Evolutionary conservation across 2,113 vertebrate genomes (phyloP), one percentile per base, ranked within the genome.

Genomic region (Girardinichthys multiradiatus): DNA sequence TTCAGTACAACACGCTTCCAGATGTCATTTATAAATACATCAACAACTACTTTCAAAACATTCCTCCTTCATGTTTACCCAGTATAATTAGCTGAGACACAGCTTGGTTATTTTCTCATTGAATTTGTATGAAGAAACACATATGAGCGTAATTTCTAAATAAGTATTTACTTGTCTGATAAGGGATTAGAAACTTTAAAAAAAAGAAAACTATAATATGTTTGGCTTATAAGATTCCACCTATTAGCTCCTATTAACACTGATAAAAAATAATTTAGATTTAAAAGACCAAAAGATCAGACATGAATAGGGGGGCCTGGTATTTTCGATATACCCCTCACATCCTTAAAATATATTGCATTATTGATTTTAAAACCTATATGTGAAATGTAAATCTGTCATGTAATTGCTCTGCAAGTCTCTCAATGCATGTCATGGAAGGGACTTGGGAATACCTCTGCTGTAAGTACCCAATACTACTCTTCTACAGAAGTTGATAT

Each of bases 381-480:
- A 29, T 64, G 35, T 51, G 24, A 70, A 79, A 80, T 48, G 26
- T 70, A 75, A 80, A 79, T 81, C 70, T 84, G 66, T 74, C 39
- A 57, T 70, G 63, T 79, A 72, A 68, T 45, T 13, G n/a, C 27
- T 8, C 51, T 3, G 14, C 35, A 64, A 54, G 7, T 51, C 10
- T 24, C 24, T 70, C 39, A 66, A 57, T 72, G 51, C 48, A 74
- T 70, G 66, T 80, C 76, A 63, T 69, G 6, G 3, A 70, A 69
- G 63, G 68, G 65, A 79, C 27, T 0, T 26, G 21, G 12, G 39
- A 74, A 77, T 35, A 67, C 30, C 69, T 83, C 63, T 54, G 65
- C 61, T 62, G 68, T 79, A 11, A 57, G 57, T 54, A 85, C 82
- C 28, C 76, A 82, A 85, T 65, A 59, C 57, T 69, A 60, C 58